Conservation (phyloP, 2,797 vertebrate genomes). For the Aselliscus stoliczkanus region DNA sequence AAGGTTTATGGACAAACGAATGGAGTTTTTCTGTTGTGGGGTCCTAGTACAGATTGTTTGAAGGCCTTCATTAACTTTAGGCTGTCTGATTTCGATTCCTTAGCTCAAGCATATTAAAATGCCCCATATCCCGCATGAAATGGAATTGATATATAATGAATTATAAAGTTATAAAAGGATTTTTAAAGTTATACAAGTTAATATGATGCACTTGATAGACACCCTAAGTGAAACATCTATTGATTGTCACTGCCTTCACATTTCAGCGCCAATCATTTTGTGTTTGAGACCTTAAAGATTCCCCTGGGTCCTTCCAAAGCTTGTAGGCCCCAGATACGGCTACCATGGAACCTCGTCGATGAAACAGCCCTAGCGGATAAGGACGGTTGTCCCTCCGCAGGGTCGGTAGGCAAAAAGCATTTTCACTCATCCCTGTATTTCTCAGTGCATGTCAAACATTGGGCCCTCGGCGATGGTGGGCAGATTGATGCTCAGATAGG, state of each 20-base stretch:
- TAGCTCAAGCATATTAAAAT: background rate
- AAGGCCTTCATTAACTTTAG: background rate
- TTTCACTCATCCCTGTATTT: background rate
- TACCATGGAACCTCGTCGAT: background rate
- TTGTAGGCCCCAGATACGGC: background rate
- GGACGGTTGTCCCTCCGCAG: background rate
- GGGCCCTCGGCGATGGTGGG: background rate
- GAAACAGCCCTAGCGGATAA: background rate
- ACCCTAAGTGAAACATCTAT: background rate
- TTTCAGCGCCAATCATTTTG: background rate
- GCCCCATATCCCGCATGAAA: background rate
- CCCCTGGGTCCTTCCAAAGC: background rate
- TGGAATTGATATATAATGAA: background rate
- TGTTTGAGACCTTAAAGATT: background rate
- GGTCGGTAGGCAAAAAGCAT: background rate
- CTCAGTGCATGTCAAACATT: background rate
- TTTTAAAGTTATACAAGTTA: background rate
- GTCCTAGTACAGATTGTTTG: background rate
- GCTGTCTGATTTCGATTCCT: background rate
- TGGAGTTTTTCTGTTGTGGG: background rate
- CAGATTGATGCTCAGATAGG: too few species aligned
- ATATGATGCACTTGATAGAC: background rate
- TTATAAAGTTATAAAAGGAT: background rate
- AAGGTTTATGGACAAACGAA: background rate
- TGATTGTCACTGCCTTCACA: background rate